Base-by-base conservation (phyloP, 2,888 invertebrate genomes). In the Eumerus sabulonum region DNA sequence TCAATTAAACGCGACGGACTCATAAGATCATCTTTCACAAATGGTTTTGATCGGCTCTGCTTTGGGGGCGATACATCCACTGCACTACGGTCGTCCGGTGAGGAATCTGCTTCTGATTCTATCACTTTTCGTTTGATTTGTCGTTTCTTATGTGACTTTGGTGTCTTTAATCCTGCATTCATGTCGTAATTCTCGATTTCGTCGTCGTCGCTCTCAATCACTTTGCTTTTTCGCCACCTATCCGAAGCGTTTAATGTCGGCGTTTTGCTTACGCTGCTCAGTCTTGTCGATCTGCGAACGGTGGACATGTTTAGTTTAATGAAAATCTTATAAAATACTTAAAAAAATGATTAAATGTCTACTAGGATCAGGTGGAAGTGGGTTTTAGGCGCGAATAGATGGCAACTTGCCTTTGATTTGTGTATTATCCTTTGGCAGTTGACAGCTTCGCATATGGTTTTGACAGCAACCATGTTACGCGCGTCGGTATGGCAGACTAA, bases 1-100 rank as follows among this genome's bases (percentile, higher is more conserved):
- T 86, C 86, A 9, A 88, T 54, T 1, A 88, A 82, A 0, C 87
- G 76, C 5, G 88, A 84, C 0, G 88, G 88, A 56, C 88, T 88
- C 12, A 87, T 85, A 9, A 87, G 16, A 18, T 85, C 64, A 1
- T 54, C 59, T 45, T 70, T 79, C 7, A 84, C 72, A 1, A 54
- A 68, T 3, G 83, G 66, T 12, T 84, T 82, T 1, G 53, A 0
- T 48, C 82, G 83, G 18, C 54, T 81, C 59, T 87, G 88, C 44
- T 89, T 89, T 1, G 89, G 87, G 11, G 89, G 89, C 4, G 89
- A 87, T 1, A 82, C 85, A 40, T 85, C 70, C 36, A 56, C 56
- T 9, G 9, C 45, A 9, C 13, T 48, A 14, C 17, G n/a, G 4
- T 17, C 27, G 16, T 17, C 63, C 5, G 59, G 12, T 9, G 63